These are phyloP conservation scores for Herminia tarsipennalis DNA, from an alignment of 2,888 invertebrate genomes.

Conservation along the genomic window DNA sequence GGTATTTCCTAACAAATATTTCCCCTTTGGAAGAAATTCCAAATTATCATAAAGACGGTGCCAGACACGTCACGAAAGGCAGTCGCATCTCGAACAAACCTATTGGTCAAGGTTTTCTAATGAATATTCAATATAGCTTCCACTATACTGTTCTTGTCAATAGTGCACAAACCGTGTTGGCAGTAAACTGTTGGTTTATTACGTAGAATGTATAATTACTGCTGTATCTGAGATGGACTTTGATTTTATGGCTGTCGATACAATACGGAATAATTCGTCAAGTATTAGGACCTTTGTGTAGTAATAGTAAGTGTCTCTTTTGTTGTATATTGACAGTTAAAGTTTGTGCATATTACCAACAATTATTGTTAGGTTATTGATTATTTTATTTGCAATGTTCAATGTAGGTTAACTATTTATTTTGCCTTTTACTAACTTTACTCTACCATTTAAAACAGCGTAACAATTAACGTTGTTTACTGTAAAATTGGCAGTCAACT, in stretches of 20 bases:
- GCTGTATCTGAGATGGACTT: slow-evolving; percentile 11
- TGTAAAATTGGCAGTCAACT: no score
- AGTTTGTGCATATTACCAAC: no score
- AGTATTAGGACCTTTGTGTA: neutral
- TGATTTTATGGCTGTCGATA: slow-evolving; percentile 19
- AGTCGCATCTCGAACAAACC: slow-evolving; percentile 47
- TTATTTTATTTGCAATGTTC: no score
- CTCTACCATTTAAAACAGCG: no score
- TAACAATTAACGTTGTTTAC: neutral
- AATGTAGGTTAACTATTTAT: no score
- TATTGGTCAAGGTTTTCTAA: slow-evolving; percentile 67
- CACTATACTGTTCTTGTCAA: slow-evolving; percentile 48
- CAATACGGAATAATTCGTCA: slow-evolving; percentile 23
- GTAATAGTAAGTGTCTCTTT: no score
- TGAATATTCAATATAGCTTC: slow-evolving; percentile 64
- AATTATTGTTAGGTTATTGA: no score
- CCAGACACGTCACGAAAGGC: slow-evolving; percentile 40
- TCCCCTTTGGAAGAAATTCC: slow-evolving; percentile 56
- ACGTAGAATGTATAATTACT: slow-evolving; percentile 16
- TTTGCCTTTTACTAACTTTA: no score
- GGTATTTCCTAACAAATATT: slow-evolving; percentile 44
- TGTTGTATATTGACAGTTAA: neutral
- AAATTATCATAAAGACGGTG: slow-evolving; percentile 59
- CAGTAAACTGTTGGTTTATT: slow-evolving; percentile 36
- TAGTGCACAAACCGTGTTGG: slow-evolving; percentile 41